These are phyloP conservation scores for Lagria hirta DNA, from an alignment of 2,888 invertebrate species.

Conservation along the genomic window DNA sequence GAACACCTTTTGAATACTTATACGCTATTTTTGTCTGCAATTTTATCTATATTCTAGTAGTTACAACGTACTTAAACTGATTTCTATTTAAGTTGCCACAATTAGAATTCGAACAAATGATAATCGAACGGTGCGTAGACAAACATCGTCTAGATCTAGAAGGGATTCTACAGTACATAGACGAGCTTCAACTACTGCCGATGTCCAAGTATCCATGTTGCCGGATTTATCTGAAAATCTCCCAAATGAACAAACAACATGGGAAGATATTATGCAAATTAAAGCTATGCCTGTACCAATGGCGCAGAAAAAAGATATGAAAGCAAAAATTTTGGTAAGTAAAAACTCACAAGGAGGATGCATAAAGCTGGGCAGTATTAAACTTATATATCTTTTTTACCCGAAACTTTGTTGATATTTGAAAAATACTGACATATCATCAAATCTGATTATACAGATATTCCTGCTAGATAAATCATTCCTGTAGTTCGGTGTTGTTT, in stretches of 20 bases:
- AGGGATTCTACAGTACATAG: constrained; percentile 58
- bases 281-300: constrained; percentile 82
- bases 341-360: not conserved
- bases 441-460: no score
- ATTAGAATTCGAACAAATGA: constrained; percentile 65
- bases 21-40: no score
- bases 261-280: constrained; percentile 85
- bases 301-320: constrained; percentile 78
- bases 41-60: no score
- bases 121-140: constrained; percentile 65
- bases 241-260: constrained; percentile 78
- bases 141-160: constrained; percentile 57
- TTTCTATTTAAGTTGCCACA: constrained; percentile 60
- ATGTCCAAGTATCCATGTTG: constrained; percentile 75
- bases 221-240: constrained; percentile 82
- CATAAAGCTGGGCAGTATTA: no score
- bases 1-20: no score
- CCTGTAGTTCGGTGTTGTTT: no score
- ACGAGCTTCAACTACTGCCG: constrained; percentile 59
- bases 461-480: no score
- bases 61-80: constrained; percentile 4
- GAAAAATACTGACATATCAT: no score
- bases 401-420: no score
- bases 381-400: no score
- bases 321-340: constrained; percentile 73